Evolutionary conservation across 2,888 invertebrate genomes (phyloP).

Genomic region (Drosophila neutralis): DNA sequence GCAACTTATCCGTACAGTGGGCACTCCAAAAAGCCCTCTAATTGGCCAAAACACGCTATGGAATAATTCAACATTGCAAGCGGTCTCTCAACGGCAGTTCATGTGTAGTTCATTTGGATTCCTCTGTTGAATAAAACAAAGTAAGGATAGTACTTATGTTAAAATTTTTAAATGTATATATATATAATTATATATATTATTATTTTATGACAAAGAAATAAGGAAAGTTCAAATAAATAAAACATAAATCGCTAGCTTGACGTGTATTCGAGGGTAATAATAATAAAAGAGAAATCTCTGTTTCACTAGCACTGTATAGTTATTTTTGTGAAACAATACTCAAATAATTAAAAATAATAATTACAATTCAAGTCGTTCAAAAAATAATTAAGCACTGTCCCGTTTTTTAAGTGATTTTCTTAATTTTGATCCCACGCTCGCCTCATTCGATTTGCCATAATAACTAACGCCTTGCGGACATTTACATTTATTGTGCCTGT

Average conservation of each 20-base stretch:
- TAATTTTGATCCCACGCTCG: slow-evolving; percentile 59
- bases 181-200: too few relatives aligned
- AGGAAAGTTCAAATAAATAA: neutral
- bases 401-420: too few relatives aligned
- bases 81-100: neutral
- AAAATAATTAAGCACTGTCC: neutral
- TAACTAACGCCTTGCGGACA: slow-evolving; percentile 65
- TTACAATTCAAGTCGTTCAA: neutral
- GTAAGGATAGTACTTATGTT: neutral
- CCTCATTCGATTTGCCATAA: slow-evolving; percentile 41
- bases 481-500: slow-evolving; percentile 52
- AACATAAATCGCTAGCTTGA: neutral
- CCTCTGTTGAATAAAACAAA: neutral
- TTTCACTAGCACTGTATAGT: neutral
- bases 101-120: neutral
- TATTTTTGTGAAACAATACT: neutral
- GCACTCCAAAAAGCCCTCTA: slow-evolving; percentile 31
- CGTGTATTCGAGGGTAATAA: neutral
- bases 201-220: neutral
- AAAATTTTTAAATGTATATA: neutral
- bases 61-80: slow-evolving; percentile 13
- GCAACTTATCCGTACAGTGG: slow-evolving; percentile 25
- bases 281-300: neutral
- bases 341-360: neutral
- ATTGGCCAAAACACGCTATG: slow-evolving; percentile 35